Conservation (phyloP, 2,888 invertebrate species). For the Auanema freiburgensis region DNA sequence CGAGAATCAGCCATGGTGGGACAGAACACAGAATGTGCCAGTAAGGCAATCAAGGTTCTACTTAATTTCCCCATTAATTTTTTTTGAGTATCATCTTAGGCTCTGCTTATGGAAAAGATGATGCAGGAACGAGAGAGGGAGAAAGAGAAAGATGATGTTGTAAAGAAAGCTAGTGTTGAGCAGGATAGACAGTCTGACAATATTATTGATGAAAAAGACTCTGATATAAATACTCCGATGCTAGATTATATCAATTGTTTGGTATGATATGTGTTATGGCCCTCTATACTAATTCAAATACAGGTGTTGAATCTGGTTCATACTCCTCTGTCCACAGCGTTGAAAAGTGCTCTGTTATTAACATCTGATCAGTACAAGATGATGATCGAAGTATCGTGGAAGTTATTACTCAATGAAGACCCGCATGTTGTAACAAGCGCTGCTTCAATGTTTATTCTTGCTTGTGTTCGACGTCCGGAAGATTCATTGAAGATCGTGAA, state of each 20-base stretch:
- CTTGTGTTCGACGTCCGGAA: conserved; percentile 87
- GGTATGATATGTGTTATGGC: conserved; percentile 4
- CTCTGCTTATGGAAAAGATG: conserved; percentile 62
- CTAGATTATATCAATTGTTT: conserved; percentile 31
- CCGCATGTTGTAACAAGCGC: conserved; percentile 69
- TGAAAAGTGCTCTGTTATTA: conserved; percentile 87
- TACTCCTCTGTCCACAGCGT: conserved; percentile 80
- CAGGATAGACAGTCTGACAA: conserved; percentile 44
- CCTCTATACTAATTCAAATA: conserved; percentile 54
- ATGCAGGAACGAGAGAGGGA: conserved; percentile 53
- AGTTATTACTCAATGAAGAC: conserved; percentile 87
- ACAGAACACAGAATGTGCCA: conserved; percentile 53
- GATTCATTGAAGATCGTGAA: conserved; percentile 88
- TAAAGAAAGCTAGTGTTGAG: conserved; percentile 47
- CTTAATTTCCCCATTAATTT: neutral
- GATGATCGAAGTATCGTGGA: conserved; percentile 90
- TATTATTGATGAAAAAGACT: conserved; percentile 39
- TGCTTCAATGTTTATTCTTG: conserved; percentile 83
- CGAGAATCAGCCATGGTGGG: conserved; percentile 62
- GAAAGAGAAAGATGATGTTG: conserved; percentile 51
- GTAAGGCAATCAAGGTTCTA: conserved; percentile 51
- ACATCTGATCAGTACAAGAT: conserved; percentile 70
- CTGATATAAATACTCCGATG: conserved; percentile 38
- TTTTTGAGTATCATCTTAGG: conserved; percentile 25
- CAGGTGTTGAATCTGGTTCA: conserved; percentile 75